Evolutionary conservation across 2,797 vertebrate species (phyloP).

Genomic region (Natrix natrix): DNA sequence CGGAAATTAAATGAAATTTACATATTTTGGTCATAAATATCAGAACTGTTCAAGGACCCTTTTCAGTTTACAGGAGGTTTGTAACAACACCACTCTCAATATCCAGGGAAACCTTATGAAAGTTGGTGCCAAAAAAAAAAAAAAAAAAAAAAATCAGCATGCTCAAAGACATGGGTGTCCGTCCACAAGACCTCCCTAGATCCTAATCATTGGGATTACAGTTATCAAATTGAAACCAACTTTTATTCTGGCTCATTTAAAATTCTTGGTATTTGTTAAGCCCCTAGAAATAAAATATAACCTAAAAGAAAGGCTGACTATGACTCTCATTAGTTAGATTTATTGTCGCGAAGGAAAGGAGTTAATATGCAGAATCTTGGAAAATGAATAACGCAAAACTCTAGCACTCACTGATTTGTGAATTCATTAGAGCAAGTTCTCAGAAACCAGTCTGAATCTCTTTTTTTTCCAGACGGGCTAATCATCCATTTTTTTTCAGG

Average conservation of each 20-base stretch:
- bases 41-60: not conserved
- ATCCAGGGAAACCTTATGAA: not conserved
- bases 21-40: not conserved
- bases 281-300: not conserved
- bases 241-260: constrained; percentile 56
- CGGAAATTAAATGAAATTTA: constrained; percentile 57
- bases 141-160: not conserved
- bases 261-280: constrained; percentile 40
- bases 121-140: too few relatives aligned
- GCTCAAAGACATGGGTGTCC: not conserved
- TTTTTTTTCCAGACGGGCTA: not conserved
- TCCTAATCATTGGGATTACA: constrained; percentile 18
- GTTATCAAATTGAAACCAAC: constrained; percentile 60
- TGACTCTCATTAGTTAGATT: not conserved
- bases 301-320: not conserved
- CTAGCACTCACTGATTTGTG: not conserved
- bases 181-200: not conserved
- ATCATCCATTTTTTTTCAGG: constrained; percentile 27
- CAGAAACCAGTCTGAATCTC: not conserved
- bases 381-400: not conserved
- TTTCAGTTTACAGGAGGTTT: not conserved
- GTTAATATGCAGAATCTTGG: not conserved
- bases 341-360: not conserved
- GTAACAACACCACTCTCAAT: not conserved
- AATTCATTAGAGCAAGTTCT: not conserved